Evolutionary conservation across 2,888 invertebrate genomes (phyloP).

Genomic region (Sphaerophoria rueppellii): DNA sequence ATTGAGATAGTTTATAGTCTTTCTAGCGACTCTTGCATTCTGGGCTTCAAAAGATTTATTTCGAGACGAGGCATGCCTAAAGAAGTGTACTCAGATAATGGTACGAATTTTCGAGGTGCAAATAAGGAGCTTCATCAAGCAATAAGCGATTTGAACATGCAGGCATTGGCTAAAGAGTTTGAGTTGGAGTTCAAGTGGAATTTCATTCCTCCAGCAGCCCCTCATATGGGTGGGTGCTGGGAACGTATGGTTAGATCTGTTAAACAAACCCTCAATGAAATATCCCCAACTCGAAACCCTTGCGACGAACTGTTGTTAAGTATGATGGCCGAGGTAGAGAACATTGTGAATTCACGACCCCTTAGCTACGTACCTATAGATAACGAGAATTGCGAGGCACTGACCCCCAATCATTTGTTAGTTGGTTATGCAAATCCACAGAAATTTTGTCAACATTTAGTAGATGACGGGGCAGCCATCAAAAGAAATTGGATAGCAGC

Average conservation of each 20-base stretch:
- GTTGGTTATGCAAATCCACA: too few relatives aligned
- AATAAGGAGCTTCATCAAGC: conserved; percentile 20
- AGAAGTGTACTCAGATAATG: conserved; percentile 58
- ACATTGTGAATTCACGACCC: too few relatives aligned
- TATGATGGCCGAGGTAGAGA: too few relatives aligned
- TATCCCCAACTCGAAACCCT: background rate
- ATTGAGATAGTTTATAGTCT: conserved; percentile 29
- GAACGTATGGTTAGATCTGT: background rate
- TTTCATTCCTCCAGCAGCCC: too few relatives aligned
- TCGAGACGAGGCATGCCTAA: conserved; percentile 50
- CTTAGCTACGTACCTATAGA: too few relatives aligned
- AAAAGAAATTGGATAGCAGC: too few relatives aligned
- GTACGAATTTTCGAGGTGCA: conserved; percentile 61
- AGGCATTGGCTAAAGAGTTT: conserved; percentile 36
- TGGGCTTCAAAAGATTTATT: conserved; percentile 52
- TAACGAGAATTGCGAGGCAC: too few relatives aligned
- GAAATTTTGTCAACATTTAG: too few relatives aligned
- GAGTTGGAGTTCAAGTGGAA: background rate
- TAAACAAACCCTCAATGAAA: background rate
- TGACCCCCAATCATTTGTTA: too few relatives aligned
- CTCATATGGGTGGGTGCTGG: too few relatives aligned
- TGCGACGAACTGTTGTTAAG: conserved; percentile 3
- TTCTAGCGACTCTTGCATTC: conserved; percentile 52
- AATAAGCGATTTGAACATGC: background rate
- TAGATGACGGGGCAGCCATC: too few relatives aligned